Base-by-base conservation (phyloP, 1,140 invertebrate species). In the Macrobrachium nipponense region DNA sequence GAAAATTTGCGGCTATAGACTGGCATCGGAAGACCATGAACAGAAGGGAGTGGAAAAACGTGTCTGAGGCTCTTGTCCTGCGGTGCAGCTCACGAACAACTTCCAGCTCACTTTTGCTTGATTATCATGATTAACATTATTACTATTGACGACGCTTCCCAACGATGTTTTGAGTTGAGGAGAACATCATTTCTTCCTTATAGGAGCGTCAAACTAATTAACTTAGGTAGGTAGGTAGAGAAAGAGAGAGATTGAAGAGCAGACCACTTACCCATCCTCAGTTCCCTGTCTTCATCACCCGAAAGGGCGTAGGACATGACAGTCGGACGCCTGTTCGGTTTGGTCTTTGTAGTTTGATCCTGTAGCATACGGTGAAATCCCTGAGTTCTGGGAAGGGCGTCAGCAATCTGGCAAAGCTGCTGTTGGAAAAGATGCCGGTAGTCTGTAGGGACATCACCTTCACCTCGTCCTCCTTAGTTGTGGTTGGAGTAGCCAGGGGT, bases 281-380 rank as follows among this genome's bases (percentile, higher is more conserved):
- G 36, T 20, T 80, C 79, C 10, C 64, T 80, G 18, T 80, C 79
- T n/a, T 43, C 43, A 4, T 66, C n/a, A 7, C 43, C 27, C 18
- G 79, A 80, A 6, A 80, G 15, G 1, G 79, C 79, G 44, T 80
- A 80, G 61, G 79, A 80, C 61, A 80, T 80, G 1, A 80, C 64
- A 5, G 79, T 80, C 17, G 79, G 79, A 80, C 18, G 70, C 79
- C 79, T 80, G n/a, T 60, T 10, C 79, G 60, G 62, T 36, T n/a
- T n/a, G n/a, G 68, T 15, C 79, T 64, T 5, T 12, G n/a, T 5
- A 58, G 11, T 14, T 15, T 0, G n/a, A 80, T 62, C 62, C 79
- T 80, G 62, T 80, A 80, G 62, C 79, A 80, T 36, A 80, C 36
- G 5, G 62, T 80, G 27, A 80, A 80, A 43, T 36, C 18, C 11